Conservation (phyloP, 2,888 invertebrate species). For the Eristalis arbustorum region DNA sequence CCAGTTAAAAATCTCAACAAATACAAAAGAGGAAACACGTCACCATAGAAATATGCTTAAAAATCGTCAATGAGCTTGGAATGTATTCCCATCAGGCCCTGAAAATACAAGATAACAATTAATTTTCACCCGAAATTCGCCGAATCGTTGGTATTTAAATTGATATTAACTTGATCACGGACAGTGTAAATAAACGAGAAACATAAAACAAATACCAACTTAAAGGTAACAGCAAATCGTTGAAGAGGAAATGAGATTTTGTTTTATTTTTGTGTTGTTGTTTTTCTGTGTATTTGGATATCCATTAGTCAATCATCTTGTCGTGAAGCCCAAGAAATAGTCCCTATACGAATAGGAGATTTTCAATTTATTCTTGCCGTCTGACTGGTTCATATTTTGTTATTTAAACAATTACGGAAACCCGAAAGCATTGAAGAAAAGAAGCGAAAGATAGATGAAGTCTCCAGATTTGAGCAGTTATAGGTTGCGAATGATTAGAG, state of each 20-base stretch:
- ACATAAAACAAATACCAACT: conserved; percentile 30
- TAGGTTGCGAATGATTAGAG: too few relatives aligned
- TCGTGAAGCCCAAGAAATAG: conserved; percentile 56
- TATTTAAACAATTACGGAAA: background rate
- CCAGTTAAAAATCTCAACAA: conserved; percentile 1
- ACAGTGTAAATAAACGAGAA: background rate
- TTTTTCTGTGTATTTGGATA: conserved; percentile 3
- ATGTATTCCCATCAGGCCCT: conserved; percentile 93
- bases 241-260: conserved; percentile 23
- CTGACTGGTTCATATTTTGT: background rate
- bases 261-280: too few relatives aligned
- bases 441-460: background rate
- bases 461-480: background rate
- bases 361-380: conserved; percentile 12
- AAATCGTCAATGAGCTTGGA: conserved; percentile 87
- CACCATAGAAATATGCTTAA: conserved; percentile 13
- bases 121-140: background rate
- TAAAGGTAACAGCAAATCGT: conserved; percentile 12
- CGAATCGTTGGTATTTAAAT: background rate
- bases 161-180: background rate
- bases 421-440: conserved; percentile 11
- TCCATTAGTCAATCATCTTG: conserved; percentile 65
- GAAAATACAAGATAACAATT: conserved; percentile 41
- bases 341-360: conserved; percentile 51
- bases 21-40: conserved; percentile 7